Conservation (phyloP, 2,113 vertebrate genomes). For the Glaucomys volans region DNA sequence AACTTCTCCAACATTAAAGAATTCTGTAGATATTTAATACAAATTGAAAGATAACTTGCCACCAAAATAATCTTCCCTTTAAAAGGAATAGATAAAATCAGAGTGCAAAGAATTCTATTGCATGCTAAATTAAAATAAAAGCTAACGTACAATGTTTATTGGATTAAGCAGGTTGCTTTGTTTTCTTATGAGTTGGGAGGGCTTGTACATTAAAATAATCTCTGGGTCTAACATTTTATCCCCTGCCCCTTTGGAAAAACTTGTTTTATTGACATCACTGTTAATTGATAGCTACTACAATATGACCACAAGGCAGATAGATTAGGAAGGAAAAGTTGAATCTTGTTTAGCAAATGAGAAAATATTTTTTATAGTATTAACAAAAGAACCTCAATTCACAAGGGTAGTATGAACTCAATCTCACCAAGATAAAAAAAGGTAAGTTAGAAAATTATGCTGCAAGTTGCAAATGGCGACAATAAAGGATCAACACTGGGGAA, state of each 20-base stretch:
- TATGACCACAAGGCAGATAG: slow-evolving; percentile 53
- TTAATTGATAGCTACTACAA: slow-evolving; percentile 68
- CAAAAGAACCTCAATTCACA: neutral
- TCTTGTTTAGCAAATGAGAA: slow-evolving; percentile 63
- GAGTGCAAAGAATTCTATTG: slow-evolving; percentile 35
- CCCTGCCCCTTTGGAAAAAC: slow-evolving; percentile 41
- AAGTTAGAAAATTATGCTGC: neutral
- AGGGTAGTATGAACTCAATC: neutral
- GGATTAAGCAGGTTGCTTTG: slow-evolving; percentile 58
- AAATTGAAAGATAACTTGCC: slow-evolving; percentile 69
- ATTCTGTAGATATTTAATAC: slow-evolving; percentile 57
- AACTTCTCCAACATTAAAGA: slow-evolving; percentile 53
- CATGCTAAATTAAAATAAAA: slow-evolving; percentile 40
- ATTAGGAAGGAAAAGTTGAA: slow-evolving; percentile 59
- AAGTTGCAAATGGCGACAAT: slow-evolving; percentile 48
- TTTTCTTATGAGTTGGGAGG: slow-evolving; percentile 65
- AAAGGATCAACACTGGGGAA: slow-evolving; percentile 9
- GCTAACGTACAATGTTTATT: slow-evolving; percentile 48
- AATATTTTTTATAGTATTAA: slow-evolving; percentile 57
- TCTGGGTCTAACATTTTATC: slow-evolving; percentile 57
- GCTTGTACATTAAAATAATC: slow-evolving; percentile 65
- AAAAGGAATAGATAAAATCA: slow-evolving; percentile 36
- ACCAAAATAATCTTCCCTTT: slow-evolving; percentile 63
- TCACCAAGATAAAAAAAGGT: slow-evolving; percentile 38
- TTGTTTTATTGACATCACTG: slow-evolving; percentile 66